Conservation (phyloP, 2,113 vertebrate genomes). For the Astur gentilis region DNA sequence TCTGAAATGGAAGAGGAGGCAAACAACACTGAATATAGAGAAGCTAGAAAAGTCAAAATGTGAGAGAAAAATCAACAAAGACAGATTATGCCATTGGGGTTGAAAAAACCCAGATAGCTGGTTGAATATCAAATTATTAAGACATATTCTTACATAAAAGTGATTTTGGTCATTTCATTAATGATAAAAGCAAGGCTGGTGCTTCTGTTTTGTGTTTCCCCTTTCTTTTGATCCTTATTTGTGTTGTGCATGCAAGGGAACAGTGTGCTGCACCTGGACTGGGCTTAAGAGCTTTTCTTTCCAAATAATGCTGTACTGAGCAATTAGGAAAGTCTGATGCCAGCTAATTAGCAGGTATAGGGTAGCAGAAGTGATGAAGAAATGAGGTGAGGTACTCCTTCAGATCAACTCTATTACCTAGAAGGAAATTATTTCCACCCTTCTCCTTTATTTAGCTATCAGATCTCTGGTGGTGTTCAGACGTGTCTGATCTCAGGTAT, state of each 20-base stretch:
- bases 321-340: neutral
- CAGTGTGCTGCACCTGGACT: neutral
- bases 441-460: neutral
- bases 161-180: neutral
- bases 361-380: neutral
- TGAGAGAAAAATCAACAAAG: neutral
- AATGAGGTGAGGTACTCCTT: neutral
- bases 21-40: neutral
- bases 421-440: neutral
- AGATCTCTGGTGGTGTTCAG: neutral
- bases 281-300: neutral
- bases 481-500: fast-evolving
- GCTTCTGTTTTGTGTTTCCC: neutral
- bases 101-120: neutral
- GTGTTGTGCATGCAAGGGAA: neutral
- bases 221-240: neutral
- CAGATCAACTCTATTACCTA: neutral
- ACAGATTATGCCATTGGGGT: neutral
- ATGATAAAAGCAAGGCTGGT: neutral
- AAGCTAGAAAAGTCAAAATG: neutral
- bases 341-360: neutral
- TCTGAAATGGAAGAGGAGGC: neutral
- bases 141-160: neutral
- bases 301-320: neutral
- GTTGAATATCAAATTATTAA: neutral